Percentiles rank a stretch among this genome's conserved stretches.
These are phyloP conservation scores for Hemicentrotus pulcherrimus DNA, from an alignment of 35 echinoderm and acorn worm genomes.

Conservation along the genomic window DNA sequence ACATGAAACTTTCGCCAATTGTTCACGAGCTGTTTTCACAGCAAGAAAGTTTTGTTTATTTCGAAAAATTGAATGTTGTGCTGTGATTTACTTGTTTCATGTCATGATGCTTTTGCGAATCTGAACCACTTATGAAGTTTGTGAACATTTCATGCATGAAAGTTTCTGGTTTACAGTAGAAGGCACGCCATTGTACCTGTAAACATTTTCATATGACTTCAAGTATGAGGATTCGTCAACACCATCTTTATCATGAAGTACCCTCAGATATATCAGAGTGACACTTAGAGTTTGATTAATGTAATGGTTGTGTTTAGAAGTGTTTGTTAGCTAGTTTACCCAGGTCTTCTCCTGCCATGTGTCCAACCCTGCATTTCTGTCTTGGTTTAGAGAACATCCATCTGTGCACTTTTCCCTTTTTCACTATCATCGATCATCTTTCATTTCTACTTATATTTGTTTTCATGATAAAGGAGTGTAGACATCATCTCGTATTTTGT, in stretches of 20 bases:
- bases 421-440: not conserved
- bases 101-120: no score
- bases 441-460: not conserved
- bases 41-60: no score
- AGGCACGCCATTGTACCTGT: not conserved
- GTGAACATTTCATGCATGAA: no score
- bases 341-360: not conserved
- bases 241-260: not conserved
- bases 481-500: not conserved
- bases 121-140: no score
- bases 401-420: not conserved
- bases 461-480: not conserved
- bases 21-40: no score
- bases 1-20: no score
- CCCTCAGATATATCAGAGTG: not conserved
- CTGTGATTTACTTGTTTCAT: no score
- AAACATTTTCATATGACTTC: not conserved
- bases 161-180: not conserved
- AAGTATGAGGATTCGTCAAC: not conserved
- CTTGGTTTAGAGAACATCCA: not conserved
- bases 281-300: not conserved
- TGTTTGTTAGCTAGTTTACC: no score
- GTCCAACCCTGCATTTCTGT: not conserved
- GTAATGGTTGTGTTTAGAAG: not conserved
- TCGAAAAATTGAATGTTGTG: no score